A percentile compares a stretch with the other conserved stretches of the same genome.
Evolutionary conservation across 2,888 invertebrate species (phyloP).

Genomic region (Heliconius ethilla): DNA sequence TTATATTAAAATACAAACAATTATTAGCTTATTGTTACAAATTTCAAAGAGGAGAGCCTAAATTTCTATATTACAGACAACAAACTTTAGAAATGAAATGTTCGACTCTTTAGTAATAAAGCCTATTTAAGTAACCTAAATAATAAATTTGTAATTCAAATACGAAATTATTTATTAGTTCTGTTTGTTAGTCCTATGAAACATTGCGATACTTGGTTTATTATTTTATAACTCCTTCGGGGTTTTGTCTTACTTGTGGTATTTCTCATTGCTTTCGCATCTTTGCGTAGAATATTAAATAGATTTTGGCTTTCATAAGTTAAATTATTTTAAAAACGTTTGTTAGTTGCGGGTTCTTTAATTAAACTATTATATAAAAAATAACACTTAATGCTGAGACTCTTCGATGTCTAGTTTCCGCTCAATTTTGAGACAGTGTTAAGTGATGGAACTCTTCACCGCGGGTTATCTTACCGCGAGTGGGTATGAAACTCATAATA

Average conservation of each 20-base stretch:
- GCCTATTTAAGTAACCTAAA: constrained; percentile 3
- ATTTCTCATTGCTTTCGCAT: constrained; percentile 27
- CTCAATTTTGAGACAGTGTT: no score
- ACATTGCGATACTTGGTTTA: constrained; percentile 31
- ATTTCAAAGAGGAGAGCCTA: background rate
- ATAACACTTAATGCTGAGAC: no score
- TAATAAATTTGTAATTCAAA: constrained; percentile 25
- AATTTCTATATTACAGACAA: background rate
- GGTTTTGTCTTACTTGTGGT: constrained; percentile 29
- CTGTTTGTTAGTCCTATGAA: constrained; percentile 27
- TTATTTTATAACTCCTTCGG: constrained; percentile 36
- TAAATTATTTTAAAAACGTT: no score
- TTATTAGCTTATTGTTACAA: no score
- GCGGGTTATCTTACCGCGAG: no score
- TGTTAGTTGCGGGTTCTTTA: no score
- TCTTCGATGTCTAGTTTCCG: no score
- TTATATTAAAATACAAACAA: no score
- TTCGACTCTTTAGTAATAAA: constrained; percentile 1
- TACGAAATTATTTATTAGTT: constrained; percentile 30
- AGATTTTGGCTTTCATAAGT: background rate
- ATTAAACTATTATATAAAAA: no score
- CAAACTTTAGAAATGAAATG: background rate
- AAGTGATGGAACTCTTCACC: no score
- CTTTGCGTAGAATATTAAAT: constrained; percentile 38
- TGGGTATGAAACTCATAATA: no score